Evolutionary conservation across 2,113 vertebrate genomes (phyloP).

Genomic region (Rhabdornis inornatus): DNA sequence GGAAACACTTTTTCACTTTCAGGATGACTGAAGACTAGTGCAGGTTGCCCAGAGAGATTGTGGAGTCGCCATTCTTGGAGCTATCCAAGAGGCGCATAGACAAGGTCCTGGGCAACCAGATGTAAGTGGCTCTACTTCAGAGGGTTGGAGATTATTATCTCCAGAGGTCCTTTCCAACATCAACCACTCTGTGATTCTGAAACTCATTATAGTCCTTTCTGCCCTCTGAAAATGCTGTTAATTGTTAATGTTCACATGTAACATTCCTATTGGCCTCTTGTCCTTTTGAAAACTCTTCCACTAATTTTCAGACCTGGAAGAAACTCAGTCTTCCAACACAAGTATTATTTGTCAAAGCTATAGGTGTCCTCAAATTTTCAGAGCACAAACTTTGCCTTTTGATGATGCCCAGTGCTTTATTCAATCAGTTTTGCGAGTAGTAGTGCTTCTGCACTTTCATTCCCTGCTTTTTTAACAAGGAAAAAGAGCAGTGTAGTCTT

Average conservation of each 20-base stretch:
- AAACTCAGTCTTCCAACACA: not conserved
- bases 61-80: not conserved
- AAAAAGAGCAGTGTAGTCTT: not conserved
- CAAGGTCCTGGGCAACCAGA: not conserved
- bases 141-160: not conserved
- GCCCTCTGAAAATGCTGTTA: not conserved
- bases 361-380: not conserved
- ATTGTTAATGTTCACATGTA: not conserved
- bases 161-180: not conserved
- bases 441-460: not conserved
- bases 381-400: not conserved
- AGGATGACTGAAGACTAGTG: not conserved
- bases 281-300: not conserved
- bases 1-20: not conserved
- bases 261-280: not conserved
- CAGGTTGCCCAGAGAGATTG: not conserved
- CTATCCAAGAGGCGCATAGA: not conserved
- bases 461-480: not conserved
- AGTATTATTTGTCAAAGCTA: not conserved
- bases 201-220: not conserved
- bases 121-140: not conserved
- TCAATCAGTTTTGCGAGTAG: not conserved
- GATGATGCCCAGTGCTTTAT: not conserved
- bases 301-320: not conserved
- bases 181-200: not conserved